Conservation (phyloP, 2,888 invertebrate species). For the Andrena chrysosceles region DNA sequence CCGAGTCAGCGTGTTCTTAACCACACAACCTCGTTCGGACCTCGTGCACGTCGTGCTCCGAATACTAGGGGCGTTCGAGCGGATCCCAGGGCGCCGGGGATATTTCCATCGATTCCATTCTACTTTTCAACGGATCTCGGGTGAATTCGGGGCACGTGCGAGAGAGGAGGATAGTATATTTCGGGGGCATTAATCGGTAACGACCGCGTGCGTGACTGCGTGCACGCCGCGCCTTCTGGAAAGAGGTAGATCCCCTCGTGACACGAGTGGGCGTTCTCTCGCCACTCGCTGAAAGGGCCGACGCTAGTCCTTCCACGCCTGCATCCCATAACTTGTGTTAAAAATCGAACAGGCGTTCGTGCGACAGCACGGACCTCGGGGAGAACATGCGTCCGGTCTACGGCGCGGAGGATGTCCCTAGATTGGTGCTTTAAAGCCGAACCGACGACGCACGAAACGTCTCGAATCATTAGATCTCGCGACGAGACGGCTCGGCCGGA, state of each 20-base stretch:
- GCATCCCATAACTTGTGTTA: neutral
- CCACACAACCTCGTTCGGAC: constrained; percentile 39
- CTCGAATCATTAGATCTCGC: constrained; percentile 13
- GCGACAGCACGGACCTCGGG: constrained; percentile 30
- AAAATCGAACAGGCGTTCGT: constrained; percentile 26
- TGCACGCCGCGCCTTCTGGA: constrained; percentile 63
- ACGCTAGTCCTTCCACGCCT: neutral
- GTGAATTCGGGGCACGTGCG: neutral
- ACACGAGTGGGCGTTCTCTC: constrained; percentile 52
- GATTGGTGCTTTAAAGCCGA: constrained; percentile 43
- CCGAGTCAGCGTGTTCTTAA: constrained; percentile 77
- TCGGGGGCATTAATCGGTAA: constrained; percentile 10
- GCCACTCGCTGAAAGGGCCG: neutral
- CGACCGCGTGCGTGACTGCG: constrained; percentile 54
- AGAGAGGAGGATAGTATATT: neutral
- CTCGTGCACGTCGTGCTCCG: constrained; percentile 39
- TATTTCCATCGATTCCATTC: neutral
- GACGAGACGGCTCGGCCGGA: constrained; percentile 12
- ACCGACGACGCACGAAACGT: constrained; percentile 40
- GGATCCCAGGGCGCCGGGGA: neutral
- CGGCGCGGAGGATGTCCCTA: constrained; percentile 63
- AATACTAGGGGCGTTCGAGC: neutral
- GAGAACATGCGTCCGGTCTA: constrained; percentile 71
- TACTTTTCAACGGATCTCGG: no score
- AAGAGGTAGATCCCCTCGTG: constrained; percentile 42